phyloP scores from a whole-genome alignment of 2,888 invertebrate species.

The Coleophora flavipennella region DNA sequence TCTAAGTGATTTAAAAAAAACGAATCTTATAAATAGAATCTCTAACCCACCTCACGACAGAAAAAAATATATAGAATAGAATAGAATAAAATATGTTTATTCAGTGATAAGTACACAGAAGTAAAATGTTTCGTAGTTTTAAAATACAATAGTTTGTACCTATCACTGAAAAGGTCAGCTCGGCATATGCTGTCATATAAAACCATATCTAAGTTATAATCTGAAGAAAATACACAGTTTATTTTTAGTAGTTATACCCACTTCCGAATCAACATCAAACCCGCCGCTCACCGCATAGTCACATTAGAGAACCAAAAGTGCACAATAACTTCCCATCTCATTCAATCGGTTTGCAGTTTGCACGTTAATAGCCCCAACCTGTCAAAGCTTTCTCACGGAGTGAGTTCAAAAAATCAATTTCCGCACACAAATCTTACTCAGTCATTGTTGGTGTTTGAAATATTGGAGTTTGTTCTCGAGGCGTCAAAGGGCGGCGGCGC shows the following conservation, averaged over 20 bases:
- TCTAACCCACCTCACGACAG: too few relatives aligned
- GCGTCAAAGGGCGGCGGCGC: slow-evolving; percentile 40
- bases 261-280: slow-evolving; percentile 26
- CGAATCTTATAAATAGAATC: too few relatives aligned
- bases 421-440: slow-evolving; percentile 67
- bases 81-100: too few relatives aligned
- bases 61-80: too few relatives aligned
- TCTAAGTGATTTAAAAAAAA: too few relatives aligned
- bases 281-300: slow-evolving; percentile 5
- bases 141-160: too few relatives aligned
- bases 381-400: slow-evolving; percentile 64
- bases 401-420: slow-evolving; percentile 64
- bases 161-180: too few relatives aligned
- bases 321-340: slow-evolving; percentile 42
- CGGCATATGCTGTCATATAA: too few relatives aligned
- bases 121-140: too few relatives aligned
- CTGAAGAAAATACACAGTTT: neutral
- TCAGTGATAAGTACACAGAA: too few relatives aligned
- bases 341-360: slow-evolving; percentile 31
- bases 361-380: slow-evolving; percentile 47
- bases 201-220: too few relatives aligned
- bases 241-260: slow-evolving; percentile 7
- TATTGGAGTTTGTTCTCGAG: slow-evolving; percentile 47
- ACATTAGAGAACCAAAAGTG: slow-evolving; percentile 22
- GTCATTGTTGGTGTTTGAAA: slow-evolving; percentile 67